These are phyloP conservation scores for Tympanoctomys barrerae DNA, from an alignment of 2,797 vertebrate species.

Conservation along the genomic window DNA sequence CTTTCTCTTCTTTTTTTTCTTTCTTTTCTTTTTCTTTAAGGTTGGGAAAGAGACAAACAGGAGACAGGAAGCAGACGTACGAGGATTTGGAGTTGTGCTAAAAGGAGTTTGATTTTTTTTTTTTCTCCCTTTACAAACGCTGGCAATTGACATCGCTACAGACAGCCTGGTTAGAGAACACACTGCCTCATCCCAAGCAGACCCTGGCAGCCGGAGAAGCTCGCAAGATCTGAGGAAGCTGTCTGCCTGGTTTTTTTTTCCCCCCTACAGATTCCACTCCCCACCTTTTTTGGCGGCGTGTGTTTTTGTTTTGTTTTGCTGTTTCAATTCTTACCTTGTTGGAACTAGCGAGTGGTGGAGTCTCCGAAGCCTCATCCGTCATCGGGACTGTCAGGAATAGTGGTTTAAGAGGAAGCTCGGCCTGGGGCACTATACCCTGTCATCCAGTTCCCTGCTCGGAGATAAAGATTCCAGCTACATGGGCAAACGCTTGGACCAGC, in stretches of 20 bases:
- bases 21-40: conserved; percentile 46
- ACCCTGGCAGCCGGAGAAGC: conserved; percentile 75
- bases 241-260: conserved; percentile 6
- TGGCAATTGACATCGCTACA: conserved; percentile 85
- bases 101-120: conserved; percentile 85
- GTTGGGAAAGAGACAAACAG: conserved; percentile 77
- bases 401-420: conserved; percentile 89
- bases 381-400: conserved; percentile 90
- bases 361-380: conserved; percentile 86
- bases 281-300: conserved; percentile 63
- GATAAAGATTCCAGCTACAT: conserved; percentile 99
- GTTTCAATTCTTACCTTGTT: conserved; percentile 85
- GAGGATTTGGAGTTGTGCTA: conserved; percentile 84
- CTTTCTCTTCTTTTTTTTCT: background rate
- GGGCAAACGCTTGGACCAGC: conserved; percentile 99
- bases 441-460: conserved; percentile 94
- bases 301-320: conserved; percentile 76
- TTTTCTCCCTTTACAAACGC: conserved; percentile 73
- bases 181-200: conserved; percentile 82
- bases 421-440: conserved; percentile 90
- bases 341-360: conserved; percentile 87
- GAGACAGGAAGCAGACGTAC: conserved; percentile 83
- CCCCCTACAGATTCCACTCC: conserved; percentile 27
- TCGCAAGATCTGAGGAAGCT: conserved; percentile 59
- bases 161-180: conserved; percentile 80